Evolutionary conservation across 2,797 vertebrate species (phyloP), one percentile per base, ranked within the genome.

Genomic region (Karalla daura): DNA sequence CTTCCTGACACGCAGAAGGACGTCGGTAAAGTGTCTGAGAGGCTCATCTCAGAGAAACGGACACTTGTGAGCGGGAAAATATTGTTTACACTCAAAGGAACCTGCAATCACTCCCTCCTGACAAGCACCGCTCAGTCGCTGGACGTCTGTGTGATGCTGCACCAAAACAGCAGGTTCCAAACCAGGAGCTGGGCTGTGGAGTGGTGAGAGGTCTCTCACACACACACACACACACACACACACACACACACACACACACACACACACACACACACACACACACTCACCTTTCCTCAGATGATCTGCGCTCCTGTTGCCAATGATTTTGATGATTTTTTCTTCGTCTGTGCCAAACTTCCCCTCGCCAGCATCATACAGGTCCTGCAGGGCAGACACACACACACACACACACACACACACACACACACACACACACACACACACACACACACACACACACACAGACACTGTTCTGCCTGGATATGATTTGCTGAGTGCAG

Each of bases 341-440:
- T 99, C 96, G 36, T 99, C 96, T 0, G 97, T 98, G 75, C 97
- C 98, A 87, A 96, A 95, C 78, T 96, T 98, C 39, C 94, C 91
- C 51, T 96, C 95, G 18, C 97, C 97, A 14, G 98, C 97, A 64
- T 93, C 93, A 39, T 93, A 98, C 78, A 99, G 76, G 45, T 93
- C 94, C 98, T 99, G 89, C 32, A 17, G 70, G 18, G 75, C 74
- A 84, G 64, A 74, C 3, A 66, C 43, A 76, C 63, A 63, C 56
- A 61, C 6, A 8, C 2, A 35, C 47, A 9, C 12, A 33, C 58
- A 55, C 45, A 60, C 44, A 27, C 37, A 32, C 30, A 63, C 44
- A 45, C 28, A 39, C 5, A 52, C n/a, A n/a, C 74, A 84, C 63
- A 74, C 3, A 66, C 43, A 76, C 63, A 63, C 56, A 61, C 6